A percentile compares a stretch with the other conserved stretches of the same genome.
phyloP scores from a whole-genome alignment of 2,797 vertebrate species.

The Hoplostethus atlanticus region DNA sequence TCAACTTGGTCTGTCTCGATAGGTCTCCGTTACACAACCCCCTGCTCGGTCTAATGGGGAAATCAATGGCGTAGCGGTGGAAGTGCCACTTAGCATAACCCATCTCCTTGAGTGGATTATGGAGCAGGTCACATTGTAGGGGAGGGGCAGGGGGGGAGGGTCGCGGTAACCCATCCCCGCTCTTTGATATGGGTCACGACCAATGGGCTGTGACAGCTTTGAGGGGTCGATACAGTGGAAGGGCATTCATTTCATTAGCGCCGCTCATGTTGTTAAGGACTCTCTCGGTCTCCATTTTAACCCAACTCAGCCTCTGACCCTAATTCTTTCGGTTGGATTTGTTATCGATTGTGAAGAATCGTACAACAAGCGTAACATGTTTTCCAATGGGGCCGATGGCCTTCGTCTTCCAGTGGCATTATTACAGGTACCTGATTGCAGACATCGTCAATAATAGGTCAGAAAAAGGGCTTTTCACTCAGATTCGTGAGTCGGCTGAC shows the following conservation, averaged over 20 bases:
- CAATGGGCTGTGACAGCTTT: constrained; percentile 68
- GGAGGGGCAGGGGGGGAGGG: constrained; percentile 25
- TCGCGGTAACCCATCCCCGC: constrained; percentile 12
- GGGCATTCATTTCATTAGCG: constrained; percentile 74
- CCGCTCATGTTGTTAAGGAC: constrained; percentile 39
- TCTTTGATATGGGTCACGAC: constrained; percentile 71
- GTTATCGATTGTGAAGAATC: constrained; percentile 44
- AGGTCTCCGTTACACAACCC: constrained; percentile 19
- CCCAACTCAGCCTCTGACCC: constrained; percentile 20
- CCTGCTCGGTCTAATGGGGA: constrained; percentile 68
- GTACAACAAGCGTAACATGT: constrained; percentile 31
- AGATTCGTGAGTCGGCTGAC: constrained; percentile 33
- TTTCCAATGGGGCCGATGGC: constrained; percentile 37
- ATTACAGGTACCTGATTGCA: constrained; percentile 27
- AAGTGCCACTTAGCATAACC: constrained; percentile 82
- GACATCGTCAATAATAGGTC: constrained; percentile 5
- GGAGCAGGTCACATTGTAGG: constrained; percentile 63
- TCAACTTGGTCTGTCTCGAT: constrained; percentile 58
- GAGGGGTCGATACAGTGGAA: constrained; percentile 67
- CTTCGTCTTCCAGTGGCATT: constrained; percentile 24
- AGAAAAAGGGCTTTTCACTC: neutral
- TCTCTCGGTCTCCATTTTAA: constrained; percentile 55
- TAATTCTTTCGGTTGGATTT: constrained; percentile 38
- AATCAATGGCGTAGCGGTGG: constrained; percentile 78
- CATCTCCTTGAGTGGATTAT: constrained; percentile 82